phyloP scores from a whole-genome alignment of 2,797 vertebrate genomes.

The Caiman crocodilus region DNA sequence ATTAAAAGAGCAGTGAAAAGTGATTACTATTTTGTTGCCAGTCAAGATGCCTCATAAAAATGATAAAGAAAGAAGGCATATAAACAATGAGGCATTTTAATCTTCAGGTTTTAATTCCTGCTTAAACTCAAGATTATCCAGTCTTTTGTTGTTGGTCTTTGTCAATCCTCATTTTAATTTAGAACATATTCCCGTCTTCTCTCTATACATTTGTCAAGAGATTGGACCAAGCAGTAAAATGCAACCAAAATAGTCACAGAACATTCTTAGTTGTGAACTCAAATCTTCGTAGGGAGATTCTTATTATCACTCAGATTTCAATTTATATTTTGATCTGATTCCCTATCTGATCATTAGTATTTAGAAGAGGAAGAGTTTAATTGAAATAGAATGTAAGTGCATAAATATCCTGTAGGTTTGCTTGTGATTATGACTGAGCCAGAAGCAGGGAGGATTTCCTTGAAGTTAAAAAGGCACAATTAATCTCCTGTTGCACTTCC shows the following conservation, averaged over 20 bases:
- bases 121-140: neutral
- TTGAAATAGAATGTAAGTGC: conserved; percentile 60
- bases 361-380: conserved; percentile 59
- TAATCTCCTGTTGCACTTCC: conserved; percentile 81
- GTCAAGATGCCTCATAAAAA: conserved; percentile 72
- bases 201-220: neutral
- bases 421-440: conserved; percentile 48
- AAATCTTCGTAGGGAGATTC: neutral
- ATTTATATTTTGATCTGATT: conserved; percentile 34
- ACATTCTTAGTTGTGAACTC: neutral
- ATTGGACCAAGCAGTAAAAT: neutral
- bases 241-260: neutral
- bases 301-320: neutral
- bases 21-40: conserved; percentile 80
- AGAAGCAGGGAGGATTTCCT: conserved; percentile 71
- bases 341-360: conserved; percentile 31
- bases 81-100: neutral
- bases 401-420: conserved; percentile 30
- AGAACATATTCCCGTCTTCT: neutral
- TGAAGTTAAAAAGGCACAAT: conserved; percentile 79
- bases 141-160: neutral
- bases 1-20: conserved; percentile 75
- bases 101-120: neutral
- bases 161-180: neutral
- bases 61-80: conserved; percentile 53